These are phyloP conservation scores for Litocranius walleri DNA, from an alignment of 2,113 vertebrate genomes.

Conservation along the genomic window DNA sequence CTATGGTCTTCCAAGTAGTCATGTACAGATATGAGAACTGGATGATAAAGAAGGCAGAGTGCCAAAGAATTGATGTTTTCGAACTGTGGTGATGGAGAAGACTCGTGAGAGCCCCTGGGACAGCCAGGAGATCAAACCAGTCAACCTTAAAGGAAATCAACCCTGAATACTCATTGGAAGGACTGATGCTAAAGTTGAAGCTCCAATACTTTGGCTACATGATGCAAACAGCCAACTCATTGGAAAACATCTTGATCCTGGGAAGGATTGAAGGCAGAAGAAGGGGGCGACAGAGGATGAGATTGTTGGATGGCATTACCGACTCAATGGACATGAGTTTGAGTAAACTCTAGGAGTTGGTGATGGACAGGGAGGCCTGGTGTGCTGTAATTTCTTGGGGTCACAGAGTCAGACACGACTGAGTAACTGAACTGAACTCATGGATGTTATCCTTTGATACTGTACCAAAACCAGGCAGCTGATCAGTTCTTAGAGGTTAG, in stretches of 20 bases:
- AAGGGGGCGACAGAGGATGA: background rate
- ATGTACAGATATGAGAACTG: background rate
- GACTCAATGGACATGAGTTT: background rate
- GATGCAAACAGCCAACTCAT: background rate
- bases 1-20: background rate
- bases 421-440: background rate
- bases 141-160: background rate
- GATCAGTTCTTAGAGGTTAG: background rate
- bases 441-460: background rate
- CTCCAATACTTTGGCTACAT: background rate
- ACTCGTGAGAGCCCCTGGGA: background rate
- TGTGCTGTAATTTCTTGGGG: background rate
- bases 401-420: background rate
- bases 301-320: background rate
- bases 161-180: background rate
- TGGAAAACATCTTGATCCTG: background rate
- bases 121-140: background rate
- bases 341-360: background rate
- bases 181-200: background rate
- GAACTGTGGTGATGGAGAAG: background rate
- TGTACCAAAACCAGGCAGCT: background rate
- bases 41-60: background rate
- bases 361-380: background rate
- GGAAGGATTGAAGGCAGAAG: background rate
- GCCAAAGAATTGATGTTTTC: background rate